These are phyloP conservation scores for Exaiptasia diaphana DNA, from an alignment of 64 coral and sea anemone species.

Conservation along the genomic window DNA sequence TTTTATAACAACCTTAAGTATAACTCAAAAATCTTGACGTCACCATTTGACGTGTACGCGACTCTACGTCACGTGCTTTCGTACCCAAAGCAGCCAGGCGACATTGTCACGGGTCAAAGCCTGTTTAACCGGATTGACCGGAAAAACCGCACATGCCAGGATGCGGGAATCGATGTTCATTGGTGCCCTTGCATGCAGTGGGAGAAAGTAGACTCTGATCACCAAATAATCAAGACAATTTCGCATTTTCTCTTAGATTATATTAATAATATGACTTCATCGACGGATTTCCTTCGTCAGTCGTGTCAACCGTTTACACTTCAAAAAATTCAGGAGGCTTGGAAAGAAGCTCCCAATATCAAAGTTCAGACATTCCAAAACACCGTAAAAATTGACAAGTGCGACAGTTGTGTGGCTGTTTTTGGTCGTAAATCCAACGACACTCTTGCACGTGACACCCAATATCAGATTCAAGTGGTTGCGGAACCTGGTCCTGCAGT, in stretches of 20 bases:
- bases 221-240: not conserved
- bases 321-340: not conserved
- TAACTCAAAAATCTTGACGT: constrained; percentile 28
- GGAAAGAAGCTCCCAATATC: constrained; percentile 13
- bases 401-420: not conserved
- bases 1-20: not conserved
- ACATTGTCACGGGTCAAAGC: constrained; percentile 13
- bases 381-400: not conserved
- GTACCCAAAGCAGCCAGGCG: constrained; percentile 12
- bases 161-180: constrained; percentile 38
- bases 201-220: not conserved
- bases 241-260: not conserved
- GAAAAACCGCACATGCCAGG: constrained; percentile 4
- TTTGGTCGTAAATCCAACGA: not conserved
- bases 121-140: constrained; percentile 13
- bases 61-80: constrained; percentile 38
- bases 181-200: constrained; percentile 44
- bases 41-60: constrained; percentile 49
- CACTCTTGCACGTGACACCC: not conserved
- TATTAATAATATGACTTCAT: constrained; percentile 8
- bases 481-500: not conserved
- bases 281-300: not conserved
- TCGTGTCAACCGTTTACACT: not conserved
- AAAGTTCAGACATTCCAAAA: constrained; percentile 4
- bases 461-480: constrained; percentile 33